Conservation (phyloP, 2,113 vertebrate genomes). For the Pedionomus torquatus region DNA sequence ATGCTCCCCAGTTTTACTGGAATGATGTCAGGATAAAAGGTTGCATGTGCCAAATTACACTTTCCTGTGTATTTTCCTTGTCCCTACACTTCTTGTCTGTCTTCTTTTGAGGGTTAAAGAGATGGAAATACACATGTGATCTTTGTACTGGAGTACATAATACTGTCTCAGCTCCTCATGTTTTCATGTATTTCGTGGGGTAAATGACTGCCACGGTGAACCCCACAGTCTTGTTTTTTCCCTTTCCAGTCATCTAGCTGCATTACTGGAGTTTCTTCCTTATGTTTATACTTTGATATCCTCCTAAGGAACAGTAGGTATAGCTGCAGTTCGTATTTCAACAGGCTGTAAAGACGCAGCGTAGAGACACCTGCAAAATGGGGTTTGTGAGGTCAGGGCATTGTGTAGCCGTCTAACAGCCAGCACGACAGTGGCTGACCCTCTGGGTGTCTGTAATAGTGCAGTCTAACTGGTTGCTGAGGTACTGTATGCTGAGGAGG, state of each 20-base stretch:
- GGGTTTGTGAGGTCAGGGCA: not conserved
- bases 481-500: not conserved
- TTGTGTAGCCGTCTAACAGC: not conserved
- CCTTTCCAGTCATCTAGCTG: not conserved
- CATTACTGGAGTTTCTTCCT: not conserved
- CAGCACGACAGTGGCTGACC: not conserved
- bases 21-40: not conserved
- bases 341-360: not conserved
- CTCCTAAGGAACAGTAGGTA: not conserved
- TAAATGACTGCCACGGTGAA: not conserved
- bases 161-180: not conserved
- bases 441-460: not conserved
- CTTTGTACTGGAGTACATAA: too few relatives aligned
- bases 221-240: too few relatives aligned
- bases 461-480: not conserved
- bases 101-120: not conserved
- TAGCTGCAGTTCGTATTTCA: not conserved
- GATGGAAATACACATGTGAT: not conserved
- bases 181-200: not conserved
- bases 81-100: not conserved
- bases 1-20: not conserved
- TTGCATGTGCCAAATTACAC: not conserved
- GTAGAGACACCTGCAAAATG: accelerated
- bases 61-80: not conserved
- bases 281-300: not conserved